Evolutionary conservation across 1,140 invertebrate species (phyloP), one percentile per base, ranked within the genome.

Genomic region (Octopus bimaculoides): DNA sequence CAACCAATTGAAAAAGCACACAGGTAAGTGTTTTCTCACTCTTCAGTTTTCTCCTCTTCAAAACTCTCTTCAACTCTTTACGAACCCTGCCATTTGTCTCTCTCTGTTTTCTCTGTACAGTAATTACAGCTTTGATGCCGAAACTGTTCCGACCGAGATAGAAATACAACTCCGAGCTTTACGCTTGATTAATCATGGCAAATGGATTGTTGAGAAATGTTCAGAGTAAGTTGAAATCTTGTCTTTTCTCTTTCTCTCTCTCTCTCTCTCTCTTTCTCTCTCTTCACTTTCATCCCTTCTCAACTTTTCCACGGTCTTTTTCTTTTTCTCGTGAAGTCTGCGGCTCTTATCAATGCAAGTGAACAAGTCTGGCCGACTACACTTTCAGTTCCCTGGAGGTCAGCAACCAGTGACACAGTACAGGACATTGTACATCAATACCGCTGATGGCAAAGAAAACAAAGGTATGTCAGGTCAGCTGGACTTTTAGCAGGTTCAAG

Each of bases 1-100:
- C 88, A 94, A 81, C 95, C 94, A 2, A 90, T 96, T 12, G 92
- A 94, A 86, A 91, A 89, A 85, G 90, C 81, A 86, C 93, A 85
- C 91, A 88, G 86, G 88, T 89, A 84, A 77, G 78, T 61, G 20
- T 12, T 26, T 41, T 41, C 26, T 41, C 26, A 0, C 26, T 41
- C 26, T 41, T 41, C 26, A 41, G 26, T 41, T 41, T 41, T 41
- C 3, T 41, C 3, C 3, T 0, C 26, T 0, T 41, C n/a, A n/a
- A n/a, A n/a, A n/a, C n/a, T 41, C 26, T 41, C 26, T 41, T 41
- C 26, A 41, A n/a, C n/a, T 41, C 1, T 41, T 41, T 41, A 41
- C 26, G 26, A 41, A 41, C 26, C 26, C 8, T 52, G 53, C 54
- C 12, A 54, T 20, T 71, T 75, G 54, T 61, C 55, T 77, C 14